phyloP scores from a whole-genome alignment of 2,888 invertebrate species.

The Eilema caniola region DNA sequence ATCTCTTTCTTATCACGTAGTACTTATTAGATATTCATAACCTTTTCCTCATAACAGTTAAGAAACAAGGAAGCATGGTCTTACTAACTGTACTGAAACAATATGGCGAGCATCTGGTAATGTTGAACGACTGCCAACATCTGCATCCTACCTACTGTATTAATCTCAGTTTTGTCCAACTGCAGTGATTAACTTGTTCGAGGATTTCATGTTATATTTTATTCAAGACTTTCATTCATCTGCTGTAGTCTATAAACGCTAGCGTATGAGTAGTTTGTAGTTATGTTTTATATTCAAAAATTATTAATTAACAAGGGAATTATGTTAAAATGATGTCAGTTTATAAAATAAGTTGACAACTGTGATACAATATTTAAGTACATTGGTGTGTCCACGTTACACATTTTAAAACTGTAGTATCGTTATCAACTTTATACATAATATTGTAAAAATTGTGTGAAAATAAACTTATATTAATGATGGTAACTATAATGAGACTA shows the following conservation, averaged over 20 bases:
- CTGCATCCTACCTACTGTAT: constrained; percentile 49
- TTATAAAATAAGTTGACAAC: too few species aligned
- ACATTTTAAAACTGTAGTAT: too few species aligned
- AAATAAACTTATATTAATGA: too few species aligned
- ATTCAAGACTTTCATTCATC: neutral
- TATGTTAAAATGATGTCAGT: too few species aligned
- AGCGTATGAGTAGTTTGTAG: too few species aligned
- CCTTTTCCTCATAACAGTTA: neutral
- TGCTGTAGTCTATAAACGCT: neutral
- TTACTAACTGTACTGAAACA: constrained; percentile 34
- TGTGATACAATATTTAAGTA: too few species aligned
- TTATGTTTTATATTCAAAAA: too few species aligned
- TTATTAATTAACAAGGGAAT: too few species aligned
- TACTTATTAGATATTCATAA: neutral
- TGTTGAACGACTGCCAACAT: constrained; percentile 51
- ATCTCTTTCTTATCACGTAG: neutral
- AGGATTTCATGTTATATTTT: constrained; percentile 17
- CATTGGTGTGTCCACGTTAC: too few species aligned
- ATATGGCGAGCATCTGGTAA: constrained; percentile 41
- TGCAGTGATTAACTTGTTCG: constrained; percentile 40
- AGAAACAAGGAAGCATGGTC: constrained; percentile 32
- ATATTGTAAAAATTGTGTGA: too few species aligned
- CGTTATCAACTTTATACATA: too few species aligned
- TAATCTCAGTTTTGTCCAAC: constrained; percentile 30
- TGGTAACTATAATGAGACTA: too few species aligned